Conservation (phyloP, 2,888 invertebrate species). For the Coelopa pilipes region DNA sequence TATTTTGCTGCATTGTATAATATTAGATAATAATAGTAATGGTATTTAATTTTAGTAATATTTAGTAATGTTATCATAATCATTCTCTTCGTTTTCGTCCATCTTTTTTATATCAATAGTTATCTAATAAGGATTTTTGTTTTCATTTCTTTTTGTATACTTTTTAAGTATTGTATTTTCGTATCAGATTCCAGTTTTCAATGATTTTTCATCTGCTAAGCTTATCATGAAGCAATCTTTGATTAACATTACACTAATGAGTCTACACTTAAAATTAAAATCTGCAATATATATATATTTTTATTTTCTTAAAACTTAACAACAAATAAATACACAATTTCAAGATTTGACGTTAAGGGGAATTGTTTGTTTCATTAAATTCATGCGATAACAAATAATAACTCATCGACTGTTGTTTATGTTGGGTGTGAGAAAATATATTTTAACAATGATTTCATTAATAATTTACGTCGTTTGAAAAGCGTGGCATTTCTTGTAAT, state of each 20-base stretch:
- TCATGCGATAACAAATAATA: not conserved
- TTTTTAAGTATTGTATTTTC: conserved; percentile 11
- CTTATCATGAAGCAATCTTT: not conserved
- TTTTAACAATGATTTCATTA: not conserved
- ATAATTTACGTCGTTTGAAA: not conserved
- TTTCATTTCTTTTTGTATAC: conserved; percentile 9
- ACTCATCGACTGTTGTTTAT: not conserved
- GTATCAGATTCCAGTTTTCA: not conserved
- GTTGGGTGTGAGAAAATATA: not conserved
- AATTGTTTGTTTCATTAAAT: conserved; percentile 21
- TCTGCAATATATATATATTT: conserved; percentile 12
- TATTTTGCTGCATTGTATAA: conserved; percentile 21
- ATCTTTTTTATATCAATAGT: conserved; percentile 15
- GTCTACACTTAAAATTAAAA: not conserved
- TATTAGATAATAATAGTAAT: conserved; percentile 15
- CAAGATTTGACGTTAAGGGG: conserved; percentile 5
- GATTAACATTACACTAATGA: not conserved
- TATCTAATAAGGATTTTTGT: conserved; percentile 31
- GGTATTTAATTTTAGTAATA: conserved; percentile 14
- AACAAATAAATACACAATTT: conserved; percentile 49
- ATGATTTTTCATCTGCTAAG: not conserved
- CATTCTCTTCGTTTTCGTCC: conserved; percentile 6
- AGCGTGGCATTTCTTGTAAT: not conserved
- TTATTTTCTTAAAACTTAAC: conserved; percentile 46
- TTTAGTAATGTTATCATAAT: conserved; percentile 10